These are phyloP conservation scores for Pelodytes ibericus DNA, from an alignment of 2,797 vertebrate genomes.

Conservation along the genomic window DNA sequence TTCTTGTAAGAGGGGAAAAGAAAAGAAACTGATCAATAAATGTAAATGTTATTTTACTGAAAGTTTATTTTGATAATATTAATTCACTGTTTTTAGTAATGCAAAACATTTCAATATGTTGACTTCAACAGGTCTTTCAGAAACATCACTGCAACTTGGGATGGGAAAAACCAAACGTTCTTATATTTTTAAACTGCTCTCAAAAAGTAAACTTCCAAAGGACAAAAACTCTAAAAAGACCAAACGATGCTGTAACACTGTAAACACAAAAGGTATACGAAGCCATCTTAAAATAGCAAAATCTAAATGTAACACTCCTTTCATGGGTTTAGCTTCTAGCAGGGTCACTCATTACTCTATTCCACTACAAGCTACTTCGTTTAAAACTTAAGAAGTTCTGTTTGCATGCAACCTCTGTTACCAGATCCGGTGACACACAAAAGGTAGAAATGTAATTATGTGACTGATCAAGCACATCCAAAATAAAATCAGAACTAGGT, in stretches of 20 bases:
- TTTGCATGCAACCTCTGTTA: slow-evolving; percentile 19
- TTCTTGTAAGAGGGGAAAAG: too few species aligned
- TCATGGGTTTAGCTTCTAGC: background rate
- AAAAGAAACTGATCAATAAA: background rate
- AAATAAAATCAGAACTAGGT: background rate
- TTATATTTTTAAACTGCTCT: slow-evolving; percentile 33
- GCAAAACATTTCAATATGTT: slow-evolving; percentile 25
- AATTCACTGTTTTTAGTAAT: slow-evolving; percentile 12
- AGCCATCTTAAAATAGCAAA: slow-evolving; percentile 10
- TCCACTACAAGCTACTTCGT: background rate
- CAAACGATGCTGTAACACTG: slow-evolving; percentile 48
- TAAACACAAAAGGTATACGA: slow-evolving; percentile 12
- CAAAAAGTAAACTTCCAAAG: slow-evolving; percentile 28
- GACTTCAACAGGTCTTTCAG: background rate
- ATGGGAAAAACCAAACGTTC: background rate
- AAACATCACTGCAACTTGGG: slow-evolving; percentile 22
- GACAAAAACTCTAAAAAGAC: slow-evolving; percentile 34
- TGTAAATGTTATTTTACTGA: slow-evolving; percentile 26
- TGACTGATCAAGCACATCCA: background rate
- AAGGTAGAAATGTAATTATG: background rate
- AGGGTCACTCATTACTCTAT: background rate
- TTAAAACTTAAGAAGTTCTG: background rate
- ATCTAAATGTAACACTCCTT: background rate
- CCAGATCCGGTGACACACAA: background rate
- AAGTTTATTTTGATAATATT: slow-evolving; percentile 47